These are phyloP conservation scores for Rhingia rostrata DNA, from an alignment of 2,888 invertebrate genomes.

Conservation along the genomic window DNA sequence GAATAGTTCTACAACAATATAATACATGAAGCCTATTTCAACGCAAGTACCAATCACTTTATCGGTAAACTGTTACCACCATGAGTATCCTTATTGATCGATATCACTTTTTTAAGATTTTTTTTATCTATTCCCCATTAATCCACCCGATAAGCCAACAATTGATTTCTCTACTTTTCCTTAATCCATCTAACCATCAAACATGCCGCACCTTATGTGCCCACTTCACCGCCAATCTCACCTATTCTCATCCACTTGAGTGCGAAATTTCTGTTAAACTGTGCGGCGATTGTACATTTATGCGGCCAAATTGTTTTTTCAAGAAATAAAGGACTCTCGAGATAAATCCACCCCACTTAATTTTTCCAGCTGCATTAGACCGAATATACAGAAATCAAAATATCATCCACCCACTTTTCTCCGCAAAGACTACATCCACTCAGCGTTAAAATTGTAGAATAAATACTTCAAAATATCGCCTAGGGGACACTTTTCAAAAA, in stretches of 20 bases:
- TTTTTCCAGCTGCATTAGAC: constrained; percentile 69
- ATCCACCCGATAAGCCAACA: constrained; percentile 8
- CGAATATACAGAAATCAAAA: constrained; percentile 68
- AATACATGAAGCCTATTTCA: no score
- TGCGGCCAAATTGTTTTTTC: constrained; percentile 54
- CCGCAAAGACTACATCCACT: constrained; percentile 29
- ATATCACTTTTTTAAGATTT: no score
- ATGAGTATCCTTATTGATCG: no score
- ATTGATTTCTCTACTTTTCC: neutral
- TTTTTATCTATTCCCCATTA: neutral
- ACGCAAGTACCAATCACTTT: no score
- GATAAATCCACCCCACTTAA: constrained; percentile 51
- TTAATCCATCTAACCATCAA: constrained; percentile 10
- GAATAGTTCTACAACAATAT: no score
- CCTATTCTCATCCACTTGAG: constrained; percentile 45
- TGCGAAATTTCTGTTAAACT: constrained; percentile 29
- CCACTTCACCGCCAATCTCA: constrained; percentile 17
- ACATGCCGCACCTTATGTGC: neutral
- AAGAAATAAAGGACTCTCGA: constrained; percentile 53
- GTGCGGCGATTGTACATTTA: constrained; percentile 18
- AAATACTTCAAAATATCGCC: constrained; percentile 68
- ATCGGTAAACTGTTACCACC: no score
- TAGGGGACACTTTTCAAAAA: constrained; percentile 46
- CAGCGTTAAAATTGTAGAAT: constrained; percentile 59
- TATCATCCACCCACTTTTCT: constrained; percentile 43